Percentiles rank a stretch among this genome's conserved stretches.
Evolutionary conservation across 2,113 vertebrate species (phyloP).

Genomic region (Morone chrysops): DNA sequence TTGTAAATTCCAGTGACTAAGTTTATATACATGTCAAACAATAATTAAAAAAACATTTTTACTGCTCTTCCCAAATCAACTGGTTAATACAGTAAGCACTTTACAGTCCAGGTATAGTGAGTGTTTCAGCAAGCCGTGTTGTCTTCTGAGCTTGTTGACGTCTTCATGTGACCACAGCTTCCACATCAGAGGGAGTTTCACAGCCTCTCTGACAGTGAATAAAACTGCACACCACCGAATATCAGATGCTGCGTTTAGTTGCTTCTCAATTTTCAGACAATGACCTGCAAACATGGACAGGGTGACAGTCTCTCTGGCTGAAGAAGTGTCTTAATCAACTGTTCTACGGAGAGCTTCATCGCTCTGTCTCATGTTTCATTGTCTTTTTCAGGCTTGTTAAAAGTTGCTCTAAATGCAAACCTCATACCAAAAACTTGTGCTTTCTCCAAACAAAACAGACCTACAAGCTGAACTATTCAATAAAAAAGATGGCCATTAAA

Average conservation of each 20-base stretch:
- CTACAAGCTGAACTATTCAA: neutral
- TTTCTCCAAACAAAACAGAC: neutral
- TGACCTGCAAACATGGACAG: neutral
- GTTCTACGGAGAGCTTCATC: neutral
- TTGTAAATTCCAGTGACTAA: constrained; percentile 61
- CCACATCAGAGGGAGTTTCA: constrained; percentile 80
- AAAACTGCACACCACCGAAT: constrained; percentile 22
- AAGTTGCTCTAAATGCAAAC: neutral
- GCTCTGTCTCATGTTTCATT: neutral
- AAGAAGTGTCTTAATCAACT: neutral
- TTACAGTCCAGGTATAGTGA: constrained; percentile 47
- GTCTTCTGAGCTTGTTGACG: constrained; percentile 49
- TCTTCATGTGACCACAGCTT: constrained; percentile 72
- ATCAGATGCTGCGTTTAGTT: constrained; percentile 12
- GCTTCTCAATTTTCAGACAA: neutral
- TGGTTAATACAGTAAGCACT: neutral
- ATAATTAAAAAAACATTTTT: constrained; percentile 5
- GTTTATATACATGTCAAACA: neutral
- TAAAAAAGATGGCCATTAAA: neutral
- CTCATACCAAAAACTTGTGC: neutral
- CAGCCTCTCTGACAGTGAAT: constrained; percentile 52
- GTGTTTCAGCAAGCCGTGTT: constrained; percentile 8
- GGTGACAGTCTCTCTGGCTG: neutral
- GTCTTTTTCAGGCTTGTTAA: neutral
- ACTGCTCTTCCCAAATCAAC: constrained; percentile 20